Evolutionary conservation across 1,140 invertebrate species (phyloP).

Genomic region (Drosophila dunni): DNA sequence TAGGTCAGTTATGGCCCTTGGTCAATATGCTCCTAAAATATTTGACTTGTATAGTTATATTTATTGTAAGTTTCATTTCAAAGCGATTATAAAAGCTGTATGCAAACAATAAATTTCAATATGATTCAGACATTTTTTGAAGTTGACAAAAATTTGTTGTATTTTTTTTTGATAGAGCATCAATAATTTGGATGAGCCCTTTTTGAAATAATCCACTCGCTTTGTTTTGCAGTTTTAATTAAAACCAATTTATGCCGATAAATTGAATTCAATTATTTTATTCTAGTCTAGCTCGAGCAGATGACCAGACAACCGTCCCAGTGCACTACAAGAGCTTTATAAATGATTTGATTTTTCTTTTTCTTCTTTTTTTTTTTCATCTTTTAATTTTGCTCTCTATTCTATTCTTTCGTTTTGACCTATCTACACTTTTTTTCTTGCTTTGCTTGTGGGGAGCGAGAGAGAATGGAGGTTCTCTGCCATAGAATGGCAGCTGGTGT

Average conservation of each 20-base stretch:
- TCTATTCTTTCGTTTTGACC: neutral
- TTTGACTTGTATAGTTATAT: too few species aligned
- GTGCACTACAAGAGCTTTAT: conserved; percentile 30
- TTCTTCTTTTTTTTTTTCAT: neutral
- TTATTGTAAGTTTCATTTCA: too few species aligned
- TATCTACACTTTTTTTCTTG: neutral
- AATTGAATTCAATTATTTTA: conserved; percentile 56
- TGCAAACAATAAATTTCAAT: too few species aligned
- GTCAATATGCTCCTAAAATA: too few species aligned
- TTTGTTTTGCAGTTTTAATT: conserved; percentile 46
- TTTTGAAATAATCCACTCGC: neutral
- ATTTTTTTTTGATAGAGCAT: conserved; percentile 4
- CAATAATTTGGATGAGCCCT: neutral
- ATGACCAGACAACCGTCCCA: conserved; percentile 8
- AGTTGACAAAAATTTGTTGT: neutral
- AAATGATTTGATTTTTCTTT: conserved; percentile 60
- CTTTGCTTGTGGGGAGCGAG: neutral
- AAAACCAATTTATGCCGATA: conserved; percentile 52
- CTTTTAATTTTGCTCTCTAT: conserved; percentile 14
- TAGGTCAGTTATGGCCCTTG: too few species aligned
- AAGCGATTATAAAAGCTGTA: too few species aligned
- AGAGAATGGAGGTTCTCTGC: neutral
- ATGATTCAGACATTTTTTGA: neutral
- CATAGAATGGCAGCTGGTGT: conserved; percentile 30
- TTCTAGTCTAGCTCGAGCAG: conserved; percentile 14